Base-by-base conservation (phyloP, 2,797 vertebrate genomes). In the Pempheris klunzingeri region DNA sequence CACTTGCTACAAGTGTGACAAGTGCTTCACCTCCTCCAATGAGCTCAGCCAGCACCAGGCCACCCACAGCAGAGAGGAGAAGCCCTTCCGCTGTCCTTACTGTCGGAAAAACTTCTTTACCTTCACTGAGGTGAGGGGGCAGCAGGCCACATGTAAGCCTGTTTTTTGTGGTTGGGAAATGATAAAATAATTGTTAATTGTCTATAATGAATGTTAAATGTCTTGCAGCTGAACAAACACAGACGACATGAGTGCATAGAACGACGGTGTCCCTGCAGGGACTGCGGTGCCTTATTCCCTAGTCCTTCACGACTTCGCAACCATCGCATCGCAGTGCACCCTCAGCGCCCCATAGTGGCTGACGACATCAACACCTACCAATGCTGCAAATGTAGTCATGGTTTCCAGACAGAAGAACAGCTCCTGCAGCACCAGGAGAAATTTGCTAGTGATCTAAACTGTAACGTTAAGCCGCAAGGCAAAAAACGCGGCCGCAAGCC, bases 1-100 rank as follows among this genome's bases (percentile, higher is more conserved):
- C 86, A 93, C 94, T 64, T 97, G 96, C 82, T 97, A 96, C 60
- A 95, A 94, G 77, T 96, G 96, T 64, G 92, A 94, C 52, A 90
- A 92, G 68, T 90, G 85, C 68, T 97, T 96, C 80, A 83, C 89
- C 3, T 94, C 91, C n/a, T 96, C 96, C 12, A 93, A 94, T 32
- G 92, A 93, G 78, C 94, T 96, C 38, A 95, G 90, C 18, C 73
- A 93, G 76, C 96, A 96, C 79, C 95, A 95, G 88, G 87, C 86
- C 4, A 85, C 91, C 52, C 96, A 96, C 17, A 87, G 84, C 43
- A 92, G 80, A 44, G 91, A 94, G 52, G 94, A 95, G 81, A 95
- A 94, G 78, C 92, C 94, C 44, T 95, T 96, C 75, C 70, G 79
- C 76, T 96, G 95, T 83, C 43, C 80, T 0, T 89, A 92, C 81